These are phyloP conservation scores for Cantharis rufa DNA, from an alignment of 2,888 invertebrate genomes.

Conservation along the genomic window DNA sequence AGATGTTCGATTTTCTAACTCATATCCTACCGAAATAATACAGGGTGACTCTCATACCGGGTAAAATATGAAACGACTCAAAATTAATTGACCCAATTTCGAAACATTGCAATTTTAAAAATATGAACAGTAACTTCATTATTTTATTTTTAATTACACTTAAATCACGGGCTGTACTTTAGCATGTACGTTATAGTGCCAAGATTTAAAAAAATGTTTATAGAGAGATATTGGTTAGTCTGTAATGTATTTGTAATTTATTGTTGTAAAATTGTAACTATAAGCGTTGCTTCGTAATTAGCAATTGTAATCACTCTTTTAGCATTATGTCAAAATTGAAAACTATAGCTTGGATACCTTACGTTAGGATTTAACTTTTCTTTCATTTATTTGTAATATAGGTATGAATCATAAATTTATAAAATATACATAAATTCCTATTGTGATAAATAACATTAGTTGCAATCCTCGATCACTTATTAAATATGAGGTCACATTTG, in stretches of 20 bases:
- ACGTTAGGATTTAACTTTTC: neutral
- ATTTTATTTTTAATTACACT: neutral
- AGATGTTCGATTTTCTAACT: neutral
- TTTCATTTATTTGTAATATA: neutral
- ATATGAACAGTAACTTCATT: neutral
- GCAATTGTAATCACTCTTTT: neutral
- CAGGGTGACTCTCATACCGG: neutral
- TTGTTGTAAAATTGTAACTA: constrained; percentile 2
- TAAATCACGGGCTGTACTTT: neutral
- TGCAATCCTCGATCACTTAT: constrained; percentile 5
- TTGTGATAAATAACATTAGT: constrained; percentile 26
- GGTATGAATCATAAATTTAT: neutral
- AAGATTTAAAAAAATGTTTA: neutral
- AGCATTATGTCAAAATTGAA: neutral
- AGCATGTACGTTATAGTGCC: neutral
- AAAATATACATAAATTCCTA: constrained; percentile 21
- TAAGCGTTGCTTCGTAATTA: neutral
- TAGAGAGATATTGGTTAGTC: neutral
- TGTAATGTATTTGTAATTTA: neutral
- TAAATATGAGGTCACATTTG: constrained; percentile 5
- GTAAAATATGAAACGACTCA: neutral
- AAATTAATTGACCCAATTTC: neutral
- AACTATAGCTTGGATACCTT: neutral
- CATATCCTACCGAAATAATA: neutral
- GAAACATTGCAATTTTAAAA: neutral